A percentile compares a stretch with the other conserved stretches of the same genome.
Conservation (phyloP, 2,888 invertebrate genomes). For the Sinelater perroti region DNA sequence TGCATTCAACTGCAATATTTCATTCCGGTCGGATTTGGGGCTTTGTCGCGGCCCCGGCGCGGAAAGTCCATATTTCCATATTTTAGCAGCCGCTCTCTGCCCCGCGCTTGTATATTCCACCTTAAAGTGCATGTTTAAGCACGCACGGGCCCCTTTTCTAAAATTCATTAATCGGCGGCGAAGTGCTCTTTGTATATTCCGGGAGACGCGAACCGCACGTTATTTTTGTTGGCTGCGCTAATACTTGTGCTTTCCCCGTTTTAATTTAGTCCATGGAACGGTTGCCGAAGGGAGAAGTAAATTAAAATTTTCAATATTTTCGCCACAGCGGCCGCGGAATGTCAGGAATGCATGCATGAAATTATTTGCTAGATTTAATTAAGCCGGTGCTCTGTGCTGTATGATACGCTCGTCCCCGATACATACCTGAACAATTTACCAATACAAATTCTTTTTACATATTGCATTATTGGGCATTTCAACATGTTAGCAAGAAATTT, state of each 20-base stretch:
- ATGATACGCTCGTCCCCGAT: too few relatives aligned
- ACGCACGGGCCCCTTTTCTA: neutral
- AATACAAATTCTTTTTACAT: too few relatives aligned
- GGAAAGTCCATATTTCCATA: neutral
- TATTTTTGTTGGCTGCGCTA: constrained; percentile 14
- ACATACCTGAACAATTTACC: too few relatives aligned
- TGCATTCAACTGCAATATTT: constrained; percentile 28
- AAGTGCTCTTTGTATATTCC: constrained; percentile 1
- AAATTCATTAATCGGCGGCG: neutral
- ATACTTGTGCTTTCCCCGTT: constrained; percentile 15
- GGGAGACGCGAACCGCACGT: constrained; percentile 11
- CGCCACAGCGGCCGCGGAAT: constrained; percentile 10
- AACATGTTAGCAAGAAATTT: too few relatives aligned
- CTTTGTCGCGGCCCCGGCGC: neutral
- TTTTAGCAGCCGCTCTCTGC: too few relatives aligned
- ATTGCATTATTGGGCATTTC: too few relatives aligned
- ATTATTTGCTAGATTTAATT: constrained; percentile 17
- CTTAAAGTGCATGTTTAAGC: neutral
- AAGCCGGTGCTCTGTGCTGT: too few relatives aligned
- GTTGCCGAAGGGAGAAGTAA: constrained; percentile 26
- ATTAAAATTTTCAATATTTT: constrained; percentile 27
- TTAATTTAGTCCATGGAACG: constrained; percentile 24
- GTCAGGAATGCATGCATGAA: constrained; percentile 21
- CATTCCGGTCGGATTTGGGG: constrained; percentile 8
- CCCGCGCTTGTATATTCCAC: neutral